Conservation (phyloP, 1,140 invertebrate species). For the Patella vulgata region DNA sequence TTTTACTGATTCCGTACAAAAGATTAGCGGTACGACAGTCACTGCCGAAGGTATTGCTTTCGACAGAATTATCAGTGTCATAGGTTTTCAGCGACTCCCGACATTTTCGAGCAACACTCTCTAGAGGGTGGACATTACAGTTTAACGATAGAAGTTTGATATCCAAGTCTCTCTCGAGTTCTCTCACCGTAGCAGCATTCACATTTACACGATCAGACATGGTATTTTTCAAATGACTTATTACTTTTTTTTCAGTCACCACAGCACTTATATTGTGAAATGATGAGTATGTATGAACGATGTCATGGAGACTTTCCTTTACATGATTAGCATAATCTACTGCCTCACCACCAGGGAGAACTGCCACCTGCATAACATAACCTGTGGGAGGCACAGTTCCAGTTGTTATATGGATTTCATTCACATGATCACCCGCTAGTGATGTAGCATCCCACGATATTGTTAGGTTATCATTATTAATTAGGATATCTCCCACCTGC, state of each 20-base stretch:
- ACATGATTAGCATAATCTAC: too few relatives aligned
- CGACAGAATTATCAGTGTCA: neutral
- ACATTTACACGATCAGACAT: neutral
- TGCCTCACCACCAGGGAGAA: neutral
- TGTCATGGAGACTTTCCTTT: too few relatives aligned
- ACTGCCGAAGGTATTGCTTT: neutral
- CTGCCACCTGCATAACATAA: neutral
- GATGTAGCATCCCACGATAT: neutral
- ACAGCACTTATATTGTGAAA: neutral
- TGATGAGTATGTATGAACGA: too few relatives aligned
- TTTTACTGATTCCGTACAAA: neutral
- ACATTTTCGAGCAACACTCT: neutral
- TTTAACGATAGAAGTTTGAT: neutral
- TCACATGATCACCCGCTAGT: neutral
- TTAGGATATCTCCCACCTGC: neutral
- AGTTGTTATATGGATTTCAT: slow-evolving; percentile 1
- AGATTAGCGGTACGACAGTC: neutral
- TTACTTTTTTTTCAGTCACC: neutral
- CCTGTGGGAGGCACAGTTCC: neutral
- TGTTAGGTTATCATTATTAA: neutral
- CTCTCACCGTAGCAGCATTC: too few relatives aligned
- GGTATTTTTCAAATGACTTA: neutral
- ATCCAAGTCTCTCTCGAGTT: neutral
- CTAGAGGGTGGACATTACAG: slow-evolving; percentile 1
- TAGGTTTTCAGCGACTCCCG: neutral